Conservation (phyloP, 2,888 invertebrate species). For the Phortica magna region DNA sequence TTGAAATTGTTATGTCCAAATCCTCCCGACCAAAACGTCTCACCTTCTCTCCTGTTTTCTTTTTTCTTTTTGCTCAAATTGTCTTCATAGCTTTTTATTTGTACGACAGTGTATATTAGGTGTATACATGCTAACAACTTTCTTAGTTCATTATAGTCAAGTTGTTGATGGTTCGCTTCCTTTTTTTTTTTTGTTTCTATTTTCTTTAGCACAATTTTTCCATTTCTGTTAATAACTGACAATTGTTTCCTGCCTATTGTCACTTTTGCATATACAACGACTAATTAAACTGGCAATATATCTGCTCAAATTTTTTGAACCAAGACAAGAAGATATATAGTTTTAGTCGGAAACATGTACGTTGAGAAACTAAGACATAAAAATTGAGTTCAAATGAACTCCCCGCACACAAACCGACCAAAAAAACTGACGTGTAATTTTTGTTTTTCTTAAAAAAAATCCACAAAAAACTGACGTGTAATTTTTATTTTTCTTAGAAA, state of each 20-base stretch:
- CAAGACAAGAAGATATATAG: no score
- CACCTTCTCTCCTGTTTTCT: background rate
- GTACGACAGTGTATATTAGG: background rate
- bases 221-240: background rate
- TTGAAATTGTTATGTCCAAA: background rate
- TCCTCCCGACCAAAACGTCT: background rate
- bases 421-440: no score
- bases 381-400: no score
- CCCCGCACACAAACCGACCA: no score
- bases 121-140: constrained; percentile 21
- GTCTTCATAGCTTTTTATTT: background rate
- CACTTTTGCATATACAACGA: background rate
- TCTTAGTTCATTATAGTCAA: background rate
- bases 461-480: no score
- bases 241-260: constrained; percentile 27
- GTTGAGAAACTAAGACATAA: no score
- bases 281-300: no score
- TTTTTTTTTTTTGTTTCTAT: background rate
- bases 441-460: no score
- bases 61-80: background rate
- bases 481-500: no score
- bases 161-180: no score
- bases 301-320: no score
- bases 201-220: background rate
- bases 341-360: no score